phyloP scores from a whole-genome alignment of 53 echinoderm and acorn worm species.

The Paracentrotus lividus region DNA sequence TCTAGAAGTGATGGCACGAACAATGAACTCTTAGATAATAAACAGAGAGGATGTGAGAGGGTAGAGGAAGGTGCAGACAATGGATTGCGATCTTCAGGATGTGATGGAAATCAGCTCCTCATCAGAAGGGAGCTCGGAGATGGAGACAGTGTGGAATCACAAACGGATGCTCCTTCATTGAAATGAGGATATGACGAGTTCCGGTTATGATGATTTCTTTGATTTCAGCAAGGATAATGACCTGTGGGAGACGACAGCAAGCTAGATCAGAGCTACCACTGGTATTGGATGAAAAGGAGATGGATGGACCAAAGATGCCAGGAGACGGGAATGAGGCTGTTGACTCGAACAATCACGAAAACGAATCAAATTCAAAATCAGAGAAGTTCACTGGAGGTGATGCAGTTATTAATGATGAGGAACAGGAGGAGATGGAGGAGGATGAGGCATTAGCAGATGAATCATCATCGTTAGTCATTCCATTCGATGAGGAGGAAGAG shows the following conservation, averaged over 20 bases:
- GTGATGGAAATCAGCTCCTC: conserved; percentile 1
- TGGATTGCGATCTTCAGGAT: neutral
- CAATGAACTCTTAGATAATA: neutral
- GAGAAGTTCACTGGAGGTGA: neutral
- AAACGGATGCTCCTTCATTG: neutral
- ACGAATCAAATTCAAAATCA: neutral
- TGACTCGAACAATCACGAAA: neutral
- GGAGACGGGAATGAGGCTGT: neutral
- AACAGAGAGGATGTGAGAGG: neutral
- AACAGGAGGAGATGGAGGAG: conserved; percentile 13
- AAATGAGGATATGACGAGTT: neutral
- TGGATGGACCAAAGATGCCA: neutral
- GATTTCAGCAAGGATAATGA: conserved; percentile 24
- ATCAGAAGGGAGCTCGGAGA: neutral
- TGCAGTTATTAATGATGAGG: neutral
- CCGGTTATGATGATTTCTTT: conserved; percentile 9
- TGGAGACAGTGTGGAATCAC: neutral
- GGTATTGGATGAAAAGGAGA: neutral
- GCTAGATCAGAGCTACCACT: neutral
- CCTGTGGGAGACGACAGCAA: too few species aligned
- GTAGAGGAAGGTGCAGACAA: neutral
- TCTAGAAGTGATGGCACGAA: neutral
- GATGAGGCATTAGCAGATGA: conserved; percentile 1
- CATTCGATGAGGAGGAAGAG: conserved; percentile 25
- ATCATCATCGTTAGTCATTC: conserved; percentile 35